Base-by-base conservation (phyloP, 1,140 invertebrate genomes). In the Pseudomyrmex flavicornis region DNA sequence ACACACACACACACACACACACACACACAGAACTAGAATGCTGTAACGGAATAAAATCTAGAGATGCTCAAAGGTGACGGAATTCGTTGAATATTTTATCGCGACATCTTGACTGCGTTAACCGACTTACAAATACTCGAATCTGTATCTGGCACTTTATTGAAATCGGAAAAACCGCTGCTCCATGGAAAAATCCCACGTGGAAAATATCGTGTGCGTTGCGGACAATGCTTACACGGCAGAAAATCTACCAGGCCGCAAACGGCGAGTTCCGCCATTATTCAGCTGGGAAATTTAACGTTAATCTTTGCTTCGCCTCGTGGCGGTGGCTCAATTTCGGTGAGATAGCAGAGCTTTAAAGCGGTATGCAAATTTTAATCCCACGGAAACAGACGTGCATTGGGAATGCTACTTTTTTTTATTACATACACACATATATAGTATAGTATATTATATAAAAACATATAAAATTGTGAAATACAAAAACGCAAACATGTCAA, bases 71-170 rank as follows among this genome's bases (percentile, higher is more conserved):
- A 15, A 62, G 58, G 22, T 35, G 48, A 62, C 46, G 58, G 79
- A 82, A 82, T 82, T 74, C 69, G 17, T 82, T 82, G 79, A 82
- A 82, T 82, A 82, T 82, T 82, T 82, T 52, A 22, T 22, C 48
- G 79, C n/a, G 58, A 82, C 79, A 82, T 75, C 76, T 80, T 82
- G 70, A 46, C 69, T 75, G 58, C 70, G 58, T 65, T 75, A 74
- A 74, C 48, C 69, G 79, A 74, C 48, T 75, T 82, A 82, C 79
- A 82, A 82, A 82, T 82, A 82, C 65, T 82, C 70, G 79, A 82
- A 54, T 61, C 48, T 63, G 48, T 75, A 82, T 74, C 79, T n/a
- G 65, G 70, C 58, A 48, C 20, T 56, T 75, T 82, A 82, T 82
- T 75, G 70, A 82, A 75, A 63, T 75, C 59, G 5, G 5, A 44